Percentiles rank a stretch among this genome's conserved stretches.
Conservation (phyloP, 2,888 invertebrate species). For the Drosophila sordidula region DNA sequence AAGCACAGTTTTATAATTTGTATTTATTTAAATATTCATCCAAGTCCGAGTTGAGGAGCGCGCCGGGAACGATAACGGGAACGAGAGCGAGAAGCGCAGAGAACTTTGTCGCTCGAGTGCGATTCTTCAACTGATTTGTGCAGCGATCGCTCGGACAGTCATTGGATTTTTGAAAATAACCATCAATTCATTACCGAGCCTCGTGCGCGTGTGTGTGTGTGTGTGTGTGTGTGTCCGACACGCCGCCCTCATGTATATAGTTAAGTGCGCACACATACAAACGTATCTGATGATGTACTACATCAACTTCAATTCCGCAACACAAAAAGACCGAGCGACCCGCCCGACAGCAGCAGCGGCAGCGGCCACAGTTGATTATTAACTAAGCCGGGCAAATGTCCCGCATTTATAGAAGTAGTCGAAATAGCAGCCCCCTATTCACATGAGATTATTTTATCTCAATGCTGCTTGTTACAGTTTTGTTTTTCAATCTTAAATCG, state of each 20-base stretch:
- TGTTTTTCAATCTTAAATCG: slow-evolving; percentile 71
- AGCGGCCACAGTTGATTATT: slow-evolving; percentile 64
- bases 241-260: slow-evolving; percentile 67
- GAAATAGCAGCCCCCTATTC: slow-evolving; percentile 40
- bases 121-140: slow-evolving; percentile 84
- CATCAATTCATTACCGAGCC: slow-evolving; percentile 74
- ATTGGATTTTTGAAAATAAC: slow-evolving; percentile 84
- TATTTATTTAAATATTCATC: slow-evolving; percentile 10
- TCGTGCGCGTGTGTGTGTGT: slow-evolving; percentile 20
- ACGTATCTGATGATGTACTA: slow-evolving; percentile 46
- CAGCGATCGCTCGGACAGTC: slow-evolving; percentile 84
- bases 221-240: slow-evolving; percentile 39
- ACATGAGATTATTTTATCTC: slow-evolving; percentile 74
- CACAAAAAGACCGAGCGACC: slow-evolving; percentile 46
- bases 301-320: slow-evolving; percentile 76
- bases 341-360: slow-evolving; percentile 7
- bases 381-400: slow-evolving; percentile 77
- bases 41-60: slow-evolving; percentile 17
- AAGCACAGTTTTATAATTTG: slow-evolving; percentile 33
- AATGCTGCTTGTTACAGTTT: slow-evolving; percentile 61
- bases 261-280: slow-evolving; percentile 8
- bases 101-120: slow-evolving; percentile 83
- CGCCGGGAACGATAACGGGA: slow-evolving; percentile 25
- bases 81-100: slow-evolving; percentile 46
- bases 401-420: slow-evolving; percentile 61